phyloP scores from a whole-genome alignment of 2,888 invertebrate species.

The Watsonalla binaria region DNA sequence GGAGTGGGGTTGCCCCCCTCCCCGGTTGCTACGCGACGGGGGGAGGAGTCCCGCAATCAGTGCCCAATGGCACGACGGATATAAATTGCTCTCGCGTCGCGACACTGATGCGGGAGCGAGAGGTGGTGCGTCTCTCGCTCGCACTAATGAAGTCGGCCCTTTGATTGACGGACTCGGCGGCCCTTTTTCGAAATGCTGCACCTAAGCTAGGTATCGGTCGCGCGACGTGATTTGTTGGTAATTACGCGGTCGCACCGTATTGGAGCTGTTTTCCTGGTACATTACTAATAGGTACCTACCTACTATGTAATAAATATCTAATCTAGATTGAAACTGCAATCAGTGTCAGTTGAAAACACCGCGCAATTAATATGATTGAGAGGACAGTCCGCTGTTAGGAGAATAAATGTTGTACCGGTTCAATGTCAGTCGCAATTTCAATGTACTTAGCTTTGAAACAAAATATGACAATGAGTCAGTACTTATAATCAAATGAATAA shows the following conservation, averaged over 20 bases:
- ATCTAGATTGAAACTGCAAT: no score
- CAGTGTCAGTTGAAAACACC: no score
- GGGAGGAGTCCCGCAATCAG: constrained; percentile 81
- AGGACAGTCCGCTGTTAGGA: no score
- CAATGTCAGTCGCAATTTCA: no score
- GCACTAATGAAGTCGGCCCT: constrained; percentile 75
- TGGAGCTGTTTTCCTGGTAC: constrained; percentile 36
- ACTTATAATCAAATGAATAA: background rate
- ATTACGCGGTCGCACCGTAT: constrained; percentile 38
- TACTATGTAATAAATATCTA: background rate
- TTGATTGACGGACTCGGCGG: constrained; percentile 69
- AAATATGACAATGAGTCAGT: no score
- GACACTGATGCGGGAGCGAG: constrained; percentile 63
- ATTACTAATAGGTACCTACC: background rate
- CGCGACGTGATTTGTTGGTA: constrained; percentile 64
- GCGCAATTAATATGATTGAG: no score
- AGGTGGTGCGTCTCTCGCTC: constrained; percentile 43
- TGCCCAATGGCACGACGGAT: constrained; percentile 80
- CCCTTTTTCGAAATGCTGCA: constrained; percentile 65
- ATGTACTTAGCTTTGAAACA: no score
- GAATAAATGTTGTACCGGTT: no score
- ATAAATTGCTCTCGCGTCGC: constrained; percentile 77
- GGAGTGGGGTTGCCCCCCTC: constrained; percentile 52
- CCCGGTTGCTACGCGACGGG: constrained; percentile 81
- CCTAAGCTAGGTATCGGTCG: constrained; percentile 60